A percentile compares a stretch with the other conserved stretches of the same genome.
phyloP scores from a whole-genome alignment of 2,888 invertebrate species.

The Stenoptilia bipunctidactyla region DNA sequence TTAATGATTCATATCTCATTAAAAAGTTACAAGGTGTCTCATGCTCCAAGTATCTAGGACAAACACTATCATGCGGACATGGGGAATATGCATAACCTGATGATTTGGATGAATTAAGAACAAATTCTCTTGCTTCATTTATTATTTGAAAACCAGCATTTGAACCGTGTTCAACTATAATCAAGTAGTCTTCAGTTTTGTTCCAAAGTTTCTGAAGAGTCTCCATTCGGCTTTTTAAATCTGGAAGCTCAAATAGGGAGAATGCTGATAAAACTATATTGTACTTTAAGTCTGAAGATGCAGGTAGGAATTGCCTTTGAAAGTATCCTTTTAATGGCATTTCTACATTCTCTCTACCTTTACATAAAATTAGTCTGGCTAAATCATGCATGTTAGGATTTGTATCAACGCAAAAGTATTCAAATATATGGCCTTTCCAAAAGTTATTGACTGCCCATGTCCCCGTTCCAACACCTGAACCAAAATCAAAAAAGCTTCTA shows the following conservation, averaged over 20 bases:
- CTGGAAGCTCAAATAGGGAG: slow-evolving; percentile 84
- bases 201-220: slow-evolving; percentile 85
- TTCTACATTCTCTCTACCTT: slow-evolving; percentile 74
- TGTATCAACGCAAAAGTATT: slow-evolving; percentile 88
- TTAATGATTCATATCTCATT: slow-evolving; percentile 71
- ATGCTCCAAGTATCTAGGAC: slow-evolving; percentile 78
- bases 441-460: slow-evolving; percentile 84
- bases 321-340: slow-evolving; percentile 73
- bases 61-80: slow-evolving; percentile 86
- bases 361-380: slow-evolving; percentile 77
- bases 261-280: slow-evolving; percentile 87
- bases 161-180: slow-evolving; percentile 88
- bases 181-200: slow-evolving; percentile 84
- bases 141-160: slow-evolving; percentile 85
- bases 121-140: slow-evolving; percentile 86
- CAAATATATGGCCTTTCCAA: slow-evolving; percentile 81
- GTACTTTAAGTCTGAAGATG: slow-evolving; percentile 72
- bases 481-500: slow-evolving; percentile 87
- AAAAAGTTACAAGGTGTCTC: slow-evolving; percentile 85
- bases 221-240: slow-evolving; percentile 74
- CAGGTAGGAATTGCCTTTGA: slow-evolving; percentile 87
- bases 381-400: slow-evolving; percentile 87
- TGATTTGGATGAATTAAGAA: slow-evolving; percentile 69
- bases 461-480: slow-evolving; percentile 90
- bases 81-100: slow-evolving; percentile 81